Evolutionary conservation across 2,113 vertebrate genomes (phyloP), one percentile per base, ranked within the genome.

Genomic region (Pterocles burchelli): DNA sequence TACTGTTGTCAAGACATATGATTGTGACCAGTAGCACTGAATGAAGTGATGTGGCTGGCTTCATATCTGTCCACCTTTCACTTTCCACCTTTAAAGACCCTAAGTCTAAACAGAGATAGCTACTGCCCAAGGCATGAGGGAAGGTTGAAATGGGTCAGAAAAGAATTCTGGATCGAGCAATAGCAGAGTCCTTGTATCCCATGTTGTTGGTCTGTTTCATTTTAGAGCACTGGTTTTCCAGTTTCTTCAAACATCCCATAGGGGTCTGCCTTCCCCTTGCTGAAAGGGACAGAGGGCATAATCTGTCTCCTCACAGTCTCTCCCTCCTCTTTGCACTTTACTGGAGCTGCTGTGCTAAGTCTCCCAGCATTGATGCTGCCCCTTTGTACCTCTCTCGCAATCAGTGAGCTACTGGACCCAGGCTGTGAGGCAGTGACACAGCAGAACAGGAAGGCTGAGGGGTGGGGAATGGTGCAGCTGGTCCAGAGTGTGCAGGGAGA

Each of bases 1-100:
- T 51, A 5, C 34, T 65, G 22, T 33, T 12, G 26, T 19, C 66
- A 59, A 55, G 20, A 48, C 5, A 3, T 0, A 1, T 1, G 2
- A 25, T 1, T 73, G 31, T 2, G 2, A 43, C 10, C 17, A 36
- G 66, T 29, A 85, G 16, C 20, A 19, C 1, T 72, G 52, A 70
- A 74, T 89, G 38, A 54, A 84, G n/a, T 29, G 13, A 54, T 3
- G 2, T 29, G 20, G 5, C 33, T 63, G 70, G 34, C 15, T 29
- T 73, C 48, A 25, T 16, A 68, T 33, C 49, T 46, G 43, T 4
- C 17, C 52, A 52, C 20, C 13, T 46, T 75, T 61, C 43, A 36
- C 46, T 29, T 89, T 80, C 48, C 41, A 61, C 18, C 33, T 52
- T 87, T 81, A 24, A 74, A 80, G 65, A 8, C 11, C 8, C 11